A percentile compares a stretch with the other conserved stretches of the same genome.
These are phyloP conservation scores for Shinisaurus crocodilurus DNA, from an alignment of 2,113 vertebrate species.

Conservation along the genomic window DNA sequence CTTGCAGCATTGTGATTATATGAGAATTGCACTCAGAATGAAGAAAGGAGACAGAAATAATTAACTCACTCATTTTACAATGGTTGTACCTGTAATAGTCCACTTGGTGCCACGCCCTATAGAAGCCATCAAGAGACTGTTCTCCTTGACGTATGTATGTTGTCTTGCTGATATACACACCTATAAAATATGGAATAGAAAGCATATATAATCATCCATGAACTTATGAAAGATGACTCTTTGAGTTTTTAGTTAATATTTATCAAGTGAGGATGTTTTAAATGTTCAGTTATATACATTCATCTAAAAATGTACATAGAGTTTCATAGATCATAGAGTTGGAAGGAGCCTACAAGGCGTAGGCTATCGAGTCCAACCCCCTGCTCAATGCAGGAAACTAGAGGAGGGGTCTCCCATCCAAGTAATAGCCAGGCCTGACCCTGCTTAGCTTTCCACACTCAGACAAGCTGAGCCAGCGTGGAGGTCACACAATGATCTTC, in stretches of 20 bases:
- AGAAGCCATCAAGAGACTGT: constrained; percentile 97
- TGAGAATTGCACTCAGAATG: constrained; percentile 34
- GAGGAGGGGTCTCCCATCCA: no score
- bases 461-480: no score
- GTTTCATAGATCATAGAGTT: no score
- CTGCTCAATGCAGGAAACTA: no score
- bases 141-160: constrained; percentile 98
- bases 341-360: no score
- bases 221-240: neutral
- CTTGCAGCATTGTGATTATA: constrained; percentile 23
- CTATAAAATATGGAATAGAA: constrained; percentile 68
- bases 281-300: neutral
- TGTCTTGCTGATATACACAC: constrained; percentile 97
- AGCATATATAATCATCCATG: constrained; percentile 12
- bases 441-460: no score
- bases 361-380: no score
- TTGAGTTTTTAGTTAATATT: constrained; percentile 27
- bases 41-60: constrained; percentile 67
- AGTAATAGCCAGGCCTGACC: no score
- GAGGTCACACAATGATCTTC: neutral
- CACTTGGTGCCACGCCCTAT: constrained; percentile 97
- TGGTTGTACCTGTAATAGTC: constrained; percentile 94
- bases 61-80: constrained; percentile 76
- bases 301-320: neutral
- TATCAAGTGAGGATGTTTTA: constrained; percentile 4